Base-by-base conservation (phyloP, 2,797 vertebrate genomes). In the Thunnus albacares region DNA sequence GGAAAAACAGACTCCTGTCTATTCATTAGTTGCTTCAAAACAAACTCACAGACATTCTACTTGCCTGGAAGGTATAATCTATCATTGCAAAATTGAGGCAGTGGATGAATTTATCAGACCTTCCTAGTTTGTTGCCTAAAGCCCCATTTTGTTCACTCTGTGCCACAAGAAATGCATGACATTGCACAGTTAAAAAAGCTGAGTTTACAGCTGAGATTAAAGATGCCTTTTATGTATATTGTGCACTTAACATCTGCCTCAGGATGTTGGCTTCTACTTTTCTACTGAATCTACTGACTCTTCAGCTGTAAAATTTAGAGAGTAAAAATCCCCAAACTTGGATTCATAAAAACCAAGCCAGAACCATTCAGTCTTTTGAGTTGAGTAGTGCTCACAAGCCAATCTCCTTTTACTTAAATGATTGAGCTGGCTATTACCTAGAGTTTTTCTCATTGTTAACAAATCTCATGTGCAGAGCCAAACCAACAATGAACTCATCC, bases 1-100 rank as follows among this genome's bases (percentile, higher is more conserved):
- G 75, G 61, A 65, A 84, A 77, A 73, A 70, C 28, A 67, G 60
- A 75, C 57, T 75, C 45, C 28, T 13, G 69, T 67, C 56, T 66
- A 49, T 67, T 56, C 71, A 61, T 83, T 87, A 86, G 64, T 53
- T 73, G 76, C 82, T 67, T 84, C 41, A 55, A 66, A 83, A 77
- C 47, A 28, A 79, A 80, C 74, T 78, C 61, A 55, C 75, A 35
- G 71, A 66, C 56, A 63, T 11, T 38, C 17, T 49, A 41, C 52
- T 76, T 77, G 64, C 85, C 58, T 20, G 51, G 11, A 38, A 77
- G 57, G 41, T 63, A 52, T 62, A 77, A 85, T 87, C 77, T 52
- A 63, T 82, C 84, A 81, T 63, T 26, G 56, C 59, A 77, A 52
- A 83, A 77, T 12, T 3, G 14, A 81, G 70, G 67, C 67, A 55